These are phyloP conservation scores for Nesogale talazaci DNA, from an alignment of 2,113 vertebrate genomes.

Conservation along the genomic window DNA sequence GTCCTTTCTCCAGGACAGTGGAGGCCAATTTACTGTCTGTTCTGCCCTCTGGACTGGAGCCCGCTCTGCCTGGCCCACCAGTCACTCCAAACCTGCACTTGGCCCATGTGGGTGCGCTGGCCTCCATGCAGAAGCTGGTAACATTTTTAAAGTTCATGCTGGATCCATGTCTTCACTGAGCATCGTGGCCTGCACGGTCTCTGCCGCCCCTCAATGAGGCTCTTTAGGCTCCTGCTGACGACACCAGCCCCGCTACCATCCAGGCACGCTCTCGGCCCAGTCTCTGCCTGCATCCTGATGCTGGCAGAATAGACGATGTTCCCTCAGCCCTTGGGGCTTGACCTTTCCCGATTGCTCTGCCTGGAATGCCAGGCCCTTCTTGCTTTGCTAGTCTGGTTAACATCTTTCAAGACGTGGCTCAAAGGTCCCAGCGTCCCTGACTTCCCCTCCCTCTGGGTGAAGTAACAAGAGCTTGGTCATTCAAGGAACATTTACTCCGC, in stretches of 20 bases:
- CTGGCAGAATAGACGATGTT: background rate
- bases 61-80: background rate
- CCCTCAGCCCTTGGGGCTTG: background rate
- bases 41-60: background rate
- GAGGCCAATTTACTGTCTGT: background rate
- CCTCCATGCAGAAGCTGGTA: background rate
- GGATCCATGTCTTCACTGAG: background rate
- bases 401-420: slow-evolving; percentile 38
- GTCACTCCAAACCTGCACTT: background rate
- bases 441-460: slow-evolving; percentile 25
- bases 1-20: background rate
- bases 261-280: background rate
- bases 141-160: slow-evolving; percentile 12
- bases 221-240: background rate
- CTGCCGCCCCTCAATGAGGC: background rate
- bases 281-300: background rate
- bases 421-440: background rate
- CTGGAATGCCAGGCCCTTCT: slow-evolving; percentile 53
- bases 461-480: slow-evolving; percentile 6
- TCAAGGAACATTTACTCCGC: background rate
- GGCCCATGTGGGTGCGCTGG: background rate
- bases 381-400: slow-evolving; percentile 20
- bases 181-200: background rate
- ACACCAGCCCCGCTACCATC: background rate
- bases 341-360: slow-evolving; percentile 25